Evolutionary conservation across 2,888 invertebrate species (phyloP).

Genomic region (Heliothis peltigera): DNA sequence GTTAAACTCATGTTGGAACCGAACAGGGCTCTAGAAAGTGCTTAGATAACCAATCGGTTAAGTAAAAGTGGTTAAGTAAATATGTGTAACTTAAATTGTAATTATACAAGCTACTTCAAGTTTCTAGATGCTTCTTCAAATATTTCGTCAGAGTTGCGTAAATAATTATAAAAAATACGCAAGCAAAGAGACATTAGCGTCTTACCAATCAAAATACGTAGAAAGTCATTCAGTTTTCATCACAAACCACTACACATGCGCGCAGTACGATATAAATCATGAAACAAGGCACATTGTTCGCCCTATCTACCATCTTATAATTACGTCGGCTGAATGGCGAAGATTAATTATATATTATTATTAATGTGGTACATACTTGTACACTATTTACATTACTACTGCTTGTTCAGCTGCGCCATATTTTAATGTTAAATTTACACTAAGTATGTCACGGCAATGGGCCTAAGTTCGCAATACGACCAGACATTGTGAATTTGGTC

Average conservation of each 20-base stretch:
- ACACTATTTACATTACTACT: slow-evolving; percentile 34
- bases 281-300: slow-evolving; percentile 39
- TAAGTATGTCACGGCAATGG: not conserved
- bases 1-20: slow-evolving; percentile 41
- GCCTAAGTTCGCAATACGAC: not conserved
- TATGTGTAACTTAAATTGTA: slow-evolving; percentile 21
- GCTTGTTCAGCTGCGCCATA: slow-evolving; percentile 17
- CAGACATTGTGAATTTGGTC: not conserved
- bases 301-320: slow-evolving; percentile 51
- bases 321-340: slow-evolving; percentile 48
- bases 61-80: slow-evolving; percentile 51
- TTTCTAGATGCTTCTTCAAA: not conserved
- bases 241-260: slow-evolving; percentile 11
- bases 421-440: slow-evolving; percentile 3
- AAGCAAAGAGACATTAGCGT: too few relatives aligned
- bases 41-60: slow-evolving; percentile 50
- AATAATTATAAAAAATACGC: not conserved
- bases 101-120: slow-evolving; percentile 11
- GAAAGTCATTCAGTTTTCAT: not conserved
- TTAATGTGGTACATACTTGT: slow-evolving; percentile 31
- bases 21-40: slow-evolving; percentile 54
- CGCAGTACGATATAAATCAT: slow-evolving; percentile 41
- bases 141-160: not conserved
- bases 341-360: slow-evolving; percentile 51
- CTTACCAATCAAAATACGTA: not conserved